Evolutionary conservation across 2,888 invertebrate genomes (phyloP), one percentile per base, ranked within the genome.

Genomic region (Eristalis intricaria): DNA sequence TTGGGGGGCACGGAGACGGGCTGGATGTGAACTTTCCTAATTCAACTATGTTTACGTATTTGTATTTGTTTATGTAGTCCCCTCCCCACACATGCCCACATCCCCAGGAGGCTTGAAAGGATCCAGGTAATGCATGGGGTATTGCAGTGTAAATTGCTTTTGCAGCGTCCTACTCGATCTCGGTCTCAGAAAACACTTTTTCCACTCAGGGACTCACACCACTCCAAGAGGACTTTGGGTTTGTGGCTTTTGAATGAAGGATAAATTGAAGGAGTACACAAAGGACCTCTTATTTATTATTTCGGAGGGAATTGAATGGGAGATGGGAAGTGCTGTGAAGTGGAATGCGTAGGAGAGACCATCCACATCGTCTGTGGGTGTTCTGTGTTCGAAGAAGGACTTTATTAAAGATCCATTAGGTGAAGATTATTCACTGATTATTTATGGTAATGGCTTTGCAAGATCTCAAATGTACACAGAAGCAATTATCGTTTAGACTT

Each of bases 371-470:
- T 22, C 7, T 29, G 43, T 5, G 64, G 65, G 56, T 19, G 23
- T 29, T 32, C 2, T 10, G 50, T 7, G 32, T 61, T 19, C 22
- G 38, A 29, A 11, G 58, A 32, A 61, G 63, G 66, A 86, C 75
- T 83, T 70, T 86, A 86, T 83, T 83, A 83, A 75, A 68, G 70
- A 64, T 83, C 86, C 78, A 86, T 83, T 86, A 83, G 83, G 60
- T 74, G 35, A 75, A 75, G 83, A 86, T 86, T 86, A 86, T 86
- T 83, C 78, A 86, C 78, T 83, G 83, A 83, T 86, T 83, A 86
- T 83, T 86, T 86, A 86, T 86, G 86, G 78, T 83, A 83, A 86
- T 86, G 78, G 83, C 61, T 79, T 86, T 79, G 75, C 71, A 65
- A 78, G 75, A 68, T 23, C 71, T 64, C n/a, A 66, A 86, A 70